Base-by-base conservation (phyloP, 1,140 invertebrate species). In the Oreohelix idahoensis region DNA sequence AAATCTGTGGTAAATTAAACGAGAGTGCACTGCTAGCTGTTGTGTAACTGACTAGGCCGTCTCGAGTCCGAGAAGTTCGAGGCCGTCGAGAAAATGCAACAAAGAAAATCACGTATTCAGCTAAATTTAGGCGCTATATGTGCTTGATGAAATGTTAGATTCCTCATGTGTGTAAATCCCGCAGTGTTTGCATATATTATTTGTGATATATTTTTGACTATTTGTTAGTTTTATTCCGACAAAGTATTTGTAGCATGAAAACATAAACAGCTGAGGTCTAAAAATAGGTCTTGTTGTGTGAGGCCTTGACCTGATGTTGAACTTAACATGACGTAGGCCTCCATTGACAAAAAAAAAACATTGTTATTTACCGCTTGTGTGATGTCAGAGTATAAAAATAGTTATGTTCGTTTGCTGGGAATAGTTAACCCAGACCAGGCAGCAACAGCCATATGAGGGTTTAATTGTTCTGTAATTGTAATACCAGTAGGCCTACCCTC, bases 231-330 rank as follows among this genome's bases (percentile, higher is more conserved):
- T 15, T 8, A 45, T 15, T 45, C 15, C 42, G 2, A 10, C 20
- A 58, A 23, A 20, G 53, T 58, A 20, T 58, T 58, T 58, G 15
- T 58, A 58, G 53, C 53, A 11, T 58, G 53, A 23, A 58, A 58
- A 77, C 58, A 79, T 45, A 79, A 82, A 75, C 80, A 82, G 80
- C 80, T 82, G 80, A 17, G 45, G 36, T 29, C 71, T 82, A 75
- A 58, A 82, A 29, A 15, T 82, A 82, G 80, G 35, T 71, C 39
- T 13, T 49, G 49, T 74, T 75, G 69, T 49, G 5, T 17, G n/a
- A 49, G 36, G 32, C 80, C 80, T 82, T 82, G 80, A 82, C 69
- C 80, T 82, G n/a, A 42, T 38, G 5, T 20, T 32, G 63, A 66
- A 66, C 63, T 66, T 66, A n/a, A 66, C 29, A 66, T 32, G 63